Conservation (phyloP, 2,888 invertebrate genomes). For the Belgica antarctica region DNA sequence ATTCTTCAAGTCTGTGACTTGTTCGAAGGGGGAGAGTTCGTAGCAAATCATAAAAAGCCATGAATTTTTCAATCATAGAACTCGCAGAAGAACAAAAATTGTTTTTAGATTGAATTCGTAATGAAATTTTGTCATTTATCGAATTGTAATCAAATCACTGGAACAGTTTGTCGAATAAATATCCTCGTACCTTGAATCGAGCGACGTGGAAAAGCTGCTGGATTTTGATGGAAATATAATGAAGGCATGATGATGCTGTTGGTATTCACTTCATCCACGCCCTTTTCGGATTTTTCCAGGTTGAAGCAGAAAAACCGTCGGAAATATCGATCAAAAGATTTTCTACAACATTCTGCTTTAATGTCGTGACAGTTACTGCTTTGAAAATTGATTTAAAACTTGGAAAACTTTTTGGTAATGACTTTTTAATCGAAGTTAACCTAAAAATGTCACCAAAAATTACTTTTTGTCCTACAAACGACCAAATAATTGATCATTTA, state of each 20-base stretch:
- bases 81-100: slow-evolving; percentile 28
- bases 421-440: too few species aligned
- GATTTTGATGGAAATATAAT: neutral
- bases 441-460: too few species aligned
- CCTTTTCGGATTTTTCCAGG: neutral
- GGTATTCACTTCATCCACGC: neutral
- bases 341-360: too few species aligned
- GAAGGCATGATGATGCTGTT: neutral
- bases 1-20: neutral
- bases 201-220: neutral
- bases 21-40: neutral
- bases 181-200: neutral
- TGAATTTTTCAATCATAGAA: slow-evolving; percentile 31
- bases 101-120: slow-evolving; percentile 40
- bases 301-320: neutral
- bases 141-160: slow-evolving; percentile 42
- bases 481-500: too few species aligned
- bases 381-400: too few species aligned
- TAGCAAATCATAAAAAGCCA: too few species aligned
- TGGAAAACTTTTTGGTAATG: too few species aligned
- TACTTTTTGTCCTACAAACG: too few species aligned
- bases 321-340: neutral
- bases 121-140: slow-evolving; percentile 40
- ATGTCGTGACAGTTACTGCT: too few species aligned
- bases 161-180: slow-evolving; percentile 1